phyloP scores from a whole-genome alignment of 2,888 invertebrate species.

The Itoplectis maculator region DNA sequence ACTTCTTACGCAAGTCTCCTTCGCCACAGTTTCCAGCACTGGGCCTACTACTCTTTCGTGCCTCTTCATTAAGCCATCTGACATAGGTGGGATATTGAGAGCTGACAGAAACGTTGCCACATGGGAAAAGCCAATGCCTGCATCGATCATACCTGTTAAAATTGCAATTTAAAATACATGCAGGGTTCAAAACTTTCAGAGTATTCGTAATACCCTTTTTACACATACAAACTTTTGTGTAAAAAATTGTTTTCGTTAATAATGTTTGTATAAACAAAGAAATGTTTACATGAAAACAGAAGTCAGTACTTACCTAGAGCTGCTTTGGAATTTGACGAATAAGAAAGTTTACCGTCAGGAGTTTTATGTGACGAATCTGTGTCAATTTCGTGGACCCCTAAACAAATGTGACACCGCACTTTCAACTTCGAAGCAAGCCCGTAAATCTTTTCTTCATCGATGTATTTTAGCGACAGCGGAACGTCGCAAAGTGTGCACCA shows the following conservation, averaged over 20 bases:
- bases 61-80: constrained; percentile 52
- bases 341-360: constrained; percentile 3
- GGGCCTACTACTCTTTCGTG: constrained; percentile 59
- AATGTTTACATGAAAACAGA: neutral
- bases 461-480: neutral
- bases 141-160: constrained; percentile 62
- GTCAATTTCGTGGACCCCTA: neutral
- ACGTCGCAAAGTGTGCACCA: neutral
- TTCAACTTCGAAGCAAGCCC: neutral
- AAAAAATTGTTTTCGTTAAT: neutral
- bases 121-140: constrained; percentile 56
- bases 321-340: neutral
- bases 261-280: neutral
- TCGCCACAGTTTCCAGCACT: constrained; percentile 47
- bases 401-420: constrained; percentile 6
- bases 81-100: constrained; percentile 54
- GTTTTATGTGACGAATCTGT: constrained; percentile 6
- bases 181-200: neutral
- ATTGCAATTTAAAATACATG: neutral
- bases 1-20: constrained; percentile 57
- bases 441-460: neutral
- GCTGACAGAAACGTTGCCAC: constrained; percentile 59
- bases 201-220: too few species aligned
- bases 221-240: neutral
- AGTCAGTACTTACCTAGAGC: constrained; percentile 6